Percentiles rank a stretch among this genome's conserved stretches.
phyloP scores from a whole-genome alignment of 2,888 invertebrate species.

The Parnassius glacialis region DNA sequence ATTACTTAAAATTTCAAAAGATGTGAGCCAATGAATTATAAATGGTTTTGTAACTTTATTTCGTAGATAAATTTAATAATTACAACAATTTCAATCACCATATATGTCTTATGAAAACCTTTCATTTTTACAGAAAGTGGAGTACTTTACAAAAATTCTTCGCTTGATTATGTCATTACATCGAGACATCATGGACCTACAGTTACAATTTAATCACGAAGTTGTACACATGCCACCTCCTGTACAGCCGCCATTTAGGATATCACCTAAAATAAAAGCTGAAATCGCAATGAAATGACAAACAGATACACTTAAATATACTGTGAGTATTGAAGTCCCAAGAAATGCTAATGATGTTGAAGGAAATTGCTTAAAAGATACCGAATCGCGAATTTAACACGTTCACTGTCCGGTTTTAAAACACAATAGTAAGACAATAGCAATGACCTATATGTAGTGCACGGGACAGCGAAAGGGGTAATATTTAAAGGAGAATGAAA shows the following conservation, averaged over 20 bases:
- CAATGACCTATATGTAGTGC: no score
- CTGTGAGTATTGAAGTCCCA: slow-evolving; percentile 44
- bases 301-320: slow-evolving; percentile 40
- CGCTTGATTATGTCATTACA: slow-evolving; percentile 72
- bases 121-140: slow-evolving; percentile 61
- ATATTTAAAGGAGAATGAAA: neutral
- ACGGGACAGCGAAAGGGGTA: no score
- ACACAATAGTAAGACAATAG: no score
- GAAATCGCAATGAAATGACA: slow-evolving; percentile 72
- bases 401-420: no score
- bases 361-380: slow-evolving; percentile 3
- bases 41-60: no score
- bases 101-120: slow-evolving; percentile 15
- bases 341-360: slow-evolving; percentile 20
- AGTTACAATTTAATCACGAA: slow-evolving; percentile 52
- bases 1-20: no score
- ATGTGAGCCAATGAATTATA: no score
- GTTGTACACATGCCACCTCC: slow-evolving; percentile 36
- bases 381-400: slow-evolving; percentile 13
- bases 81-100: no score
- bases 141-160: slow-evolving; percentile 71
- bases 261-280: slow-evolving; percentile 60
- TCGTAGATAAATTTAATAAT: no score
- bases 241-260: slow-evolving; percentile 41
- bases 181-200: slow-evolving; percentile 68